These are phyloP conservation scores for Atethmia centrago DNA, from an alignment of 2,888 invertebrate species.

Conservation along the genomic window DNA sequence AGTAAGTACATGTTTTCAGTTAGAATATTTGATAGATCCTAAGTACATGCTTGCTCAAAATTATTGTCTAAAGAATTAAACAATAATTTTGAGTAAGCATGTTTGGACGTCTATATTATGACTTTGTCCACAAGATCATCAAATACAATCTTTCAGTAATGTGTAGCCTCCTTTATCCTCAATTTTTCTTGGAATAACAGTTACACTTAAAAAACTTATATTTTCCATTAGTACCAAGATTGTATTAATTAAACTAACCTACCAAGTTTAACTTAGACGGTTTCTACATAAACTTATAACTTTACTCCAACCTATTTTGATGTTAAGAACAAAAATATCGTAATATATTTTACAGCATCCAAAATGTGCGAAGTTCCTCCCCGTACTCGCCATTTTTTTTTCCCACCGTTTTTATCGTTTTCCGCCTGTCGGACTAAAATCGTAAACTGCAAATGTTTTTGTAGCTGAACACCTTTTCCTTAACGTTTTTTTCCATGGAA, in stretches of 20 bases:
- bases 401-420: conserved; percentile 74
- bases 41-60: too few species aligned
- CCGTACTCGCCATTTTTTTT: conserved; percentile 62
- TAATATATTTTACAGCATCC: conserved; percentile 17
- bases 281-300: not conserved
- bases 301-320: not conserved
- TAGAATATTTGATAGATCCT: not conserved
- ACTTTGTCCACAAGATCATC: too few species aligned
- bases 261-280: not conserved
- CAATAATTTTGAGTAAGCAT: too few species aligned
- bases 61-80: too few species aligned
- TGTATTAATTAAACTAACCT: too few species aligned
- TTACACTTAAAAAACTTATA: too few species aligned
- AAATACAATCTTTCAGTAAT: too few species aligned
- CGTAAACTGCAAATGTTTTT: conserved; percentile 75
- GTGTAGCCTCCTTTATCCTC: too few species aligned
- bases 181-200: too few species aligned
- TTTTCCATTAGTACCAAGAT: too few species aligned
- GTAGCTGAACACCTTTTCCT: conserved; percentile 66
- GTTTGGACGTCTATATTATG: too few species aligned
- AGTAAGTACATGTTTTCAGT: too few species aligned
- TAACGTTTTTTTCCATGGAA: conserved; percentile 56
- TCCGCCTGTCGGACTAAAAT: conserved; percentile 70
- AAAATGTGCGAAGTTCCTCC: conserved; percentile 35
- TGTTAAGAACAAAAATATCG: conserved; percentile 14